Conservation (phyloP, 2,113 vertebrate genomes). For the Sprattus sprattus region DNA sequence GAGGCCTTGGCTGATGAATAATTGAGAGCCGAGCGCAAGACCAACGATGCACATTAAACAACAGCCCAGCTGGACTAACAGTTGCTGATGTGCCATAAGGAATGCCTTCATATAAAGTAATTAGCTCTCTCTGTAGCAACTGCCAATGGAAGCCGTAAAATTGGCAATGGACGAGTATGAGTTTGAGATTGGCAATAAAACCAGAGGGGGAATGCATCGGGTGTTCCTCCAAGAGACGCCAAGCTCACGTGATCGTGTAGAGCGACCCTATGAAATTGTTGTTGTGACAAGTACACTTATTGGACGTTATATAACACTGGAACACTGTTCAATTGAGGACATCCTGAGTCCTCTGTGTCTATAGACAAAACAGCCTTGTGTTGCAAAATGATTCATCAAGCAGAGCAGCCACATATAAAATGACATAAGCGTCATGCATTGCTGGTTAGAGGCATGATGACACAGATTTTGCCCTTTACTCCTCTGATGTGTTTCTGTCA, state of each 20-base stretch:
- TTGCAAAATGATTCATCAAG: not conserved
- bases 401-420: not conserved
- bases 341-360: not conserved
- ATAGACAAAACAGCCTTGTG: not conserved
- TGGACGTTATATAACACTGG: not conserved
- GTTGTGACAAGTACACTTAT: not conserved
- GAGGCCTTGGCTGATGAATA: conserved; percentile 68
- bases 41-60: conserved; percentile 63
- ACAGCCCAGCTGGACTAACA: conserved; percentile 45
- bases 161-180: not conserved
- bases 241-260: not conserved
- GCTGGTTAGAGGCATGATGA: not conserved
- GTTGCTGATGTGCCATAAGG: conserved; percentile 21
- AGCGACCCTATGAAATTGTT: not conserved
- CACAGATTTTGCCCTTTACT: not conserved
- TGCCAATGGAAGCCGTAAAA: not conserved
- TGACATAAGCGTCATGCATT: not conserved
- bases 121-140: conserved; percentile 46
- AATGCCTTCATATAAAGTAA: conserved; percentile 39
- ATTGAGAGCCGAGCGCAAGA: conserved; percentile 73
- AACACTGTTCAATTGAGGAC: not conserved
- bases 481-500: not conserved
- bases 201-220: not conserved
- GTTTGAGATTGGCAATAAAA: not conserved
- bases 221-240: not conserved